Base-by-base conservation (phyloP, 2,888 invertebrate species). In the Melieria picta region DNA sequence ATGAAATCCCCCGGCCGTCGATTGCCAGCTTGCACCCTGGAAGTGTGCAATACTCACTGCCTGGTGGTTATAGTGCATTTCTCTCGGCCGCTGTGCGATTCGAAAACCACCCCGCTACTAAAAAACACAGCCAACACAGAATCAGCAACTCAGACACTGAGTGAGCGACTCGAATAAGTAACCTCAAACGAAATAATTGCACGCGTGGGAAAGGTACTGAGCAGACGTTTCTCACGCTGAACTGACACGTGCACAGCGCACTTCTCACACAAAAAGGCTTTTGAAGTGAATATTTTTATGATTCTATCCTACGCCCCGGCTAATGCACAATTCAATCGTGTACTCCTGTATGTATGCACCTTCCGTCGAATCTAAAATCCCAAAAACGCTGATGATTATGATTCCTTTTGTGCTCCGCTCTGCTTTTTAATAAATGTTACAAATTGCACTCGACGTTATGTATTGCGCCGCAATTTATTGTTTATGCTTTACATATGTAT, bases 141-240 rank as follows among this genome's bases (percentile, higher is more conserved):
- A 30, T 30, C 30, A 30, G 30, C 30, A 66, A 66, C 42, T 13
- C 50, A 60, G 13, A 57, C 57, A 46, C 58, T 58, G 10, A 65
- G 43, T 13, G 30, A 46, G 7, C 30, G 13, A 52, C 11, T 52
- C 52, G 10, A n/a, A 11, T 56, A 69, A 69, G 62, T 67, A 67
- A 67, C 67, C 60, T 67, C 67, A 67, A 67, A 60, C 67, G 46
- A 69, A 69, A 69, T 69, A 72, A 74, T 72, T 72, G 62, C 72
- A 71, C 69, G 74, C 77, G 77, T 77, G 77, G 77, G 85, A 85
- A 85, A 83, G 82, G 80, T 83, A 85, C 81, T 83, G 80, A 77
- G 80, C 80, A 79, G 76, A 73, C 79, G 81, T 81, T 87, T 86
- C 86, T 86, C 86, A 87, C 86, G 86, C 84, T 83, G 79, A 81